Evolutionary conservation across 2,888 invertebrate species (phyloP), one percentile per base, ranked within the genome.

Genomic region (Hydriomena furcata): DNA sequence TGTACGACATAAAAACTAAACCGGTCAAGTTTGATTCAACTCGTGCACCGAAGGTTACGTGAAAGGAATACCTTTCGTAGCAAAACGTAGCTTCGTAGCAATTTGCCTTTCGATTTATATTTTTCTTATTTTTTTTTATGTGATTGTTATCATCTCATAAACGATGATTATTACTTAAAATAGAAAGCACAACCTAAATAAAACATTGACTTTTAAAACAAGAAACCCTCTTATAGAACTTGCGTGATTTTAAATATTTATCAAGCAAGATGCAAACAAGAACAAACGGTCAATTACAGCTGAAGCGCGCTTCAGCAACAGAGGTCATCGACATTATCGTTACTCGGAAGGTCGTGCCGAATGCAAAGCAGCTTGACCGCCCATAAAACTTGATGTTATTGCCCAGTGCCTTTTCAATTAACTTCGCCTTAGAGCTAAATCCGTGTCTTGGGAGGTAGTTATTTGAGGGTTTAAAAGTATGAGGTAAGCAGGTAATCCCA

Each of bases 341-440:
- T 76, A 75, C 57, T 60, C 36, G 40, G 48, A 28, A 41, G 59
- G 59, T 66, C 61, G 51, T 45, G 49, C 58, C 57, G 59, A 63
- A 68, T 62, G 60, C 59, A 63, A 63, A 66, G 54, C 60, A 58
- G 52, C 79, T n/a, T 78, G 78, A 74, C 82, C 81, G 70, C 56
- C 64, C 63, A 68, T 82, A 73, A 79, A 80, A 79, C 69, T 73
- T 79, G 73, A 82, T 73, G 80, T 65, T 68, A 67, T 65, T 61
- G 55, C 65, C 50, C 60, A 63, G 55, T 62, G 65, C 73, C 71
- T 78, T 77, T 82, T 79, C 82, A 82, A 81, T 82, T 82, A 80
- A 72, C 66, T 64, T 49, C 67, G 77, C 71, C 79, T 82, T 82
- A 80, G 67, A 56, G 64, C 68, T 71, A 74, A 79, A 76, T 73